Conservation (phyloP, 2,888 invertebrate genomes). For the Osmoderma eremita region DNA sequence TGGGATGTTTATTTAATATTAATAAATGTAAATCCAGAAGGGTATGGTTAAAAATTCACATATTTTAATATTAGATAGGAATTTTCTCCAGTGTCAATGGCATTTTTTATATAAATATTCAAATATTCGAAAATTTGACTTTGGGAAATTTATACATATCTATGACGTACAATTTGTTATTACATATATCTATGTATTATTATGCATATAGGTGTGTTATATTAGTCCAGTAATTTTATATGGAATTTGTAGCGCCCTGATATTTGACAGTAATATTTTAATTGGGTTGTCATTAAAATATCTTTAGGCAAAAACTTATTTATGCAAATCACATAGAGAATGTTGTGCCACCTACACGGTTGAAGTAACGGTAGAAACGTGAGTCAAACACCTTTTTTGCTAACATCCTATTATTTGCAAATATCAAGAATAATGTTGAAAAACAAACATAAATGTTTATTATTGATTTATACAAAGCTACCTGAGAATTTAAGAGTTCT, state of each 20-base stretch:
- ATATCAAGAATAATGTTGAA: no score
- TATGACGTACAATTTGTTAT: background rate
- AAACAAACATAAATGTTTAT: no score
- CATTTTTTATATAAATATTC: slow-evolving; percentile 19
- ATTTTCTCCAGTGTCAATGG: slow-evolving; percentile 14
- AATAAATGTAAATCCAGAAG: slow-evolving; percentile 12
- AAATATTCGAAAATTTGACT: background rate
- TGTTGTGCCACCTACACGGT: background rate
- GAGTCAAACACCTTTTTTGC: background rate
- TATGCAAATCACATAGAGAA: background rate
- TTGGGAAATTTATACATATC: background rate
- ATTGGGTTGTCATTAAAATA: background rate
- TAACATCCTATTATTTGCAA: no score
- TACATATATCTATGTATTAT: no score
- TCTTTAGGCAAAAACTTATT: background rate
- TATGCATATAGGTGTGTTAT: no score
- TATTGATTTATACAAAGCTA: no score
- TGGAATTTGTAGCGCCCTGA: background rate
- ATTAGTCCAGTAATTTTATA: background rate
- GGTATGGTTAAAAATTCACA: background rate
- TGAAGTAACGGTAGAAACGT: background rate
- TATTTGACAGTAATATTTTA: slow-evolving; percentile 9
- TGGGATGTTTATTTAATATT: slow-evolving; percentile 1
- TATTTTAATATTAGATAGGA: slow-evolving; percentile 1
- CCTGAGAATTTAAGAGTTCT: no score